Evolutionary conservation across 2,888 invertebrate species (phyloP), one percentile per base, ranked within the genome.

Genomic region (Lottia gigantea): DNA sequence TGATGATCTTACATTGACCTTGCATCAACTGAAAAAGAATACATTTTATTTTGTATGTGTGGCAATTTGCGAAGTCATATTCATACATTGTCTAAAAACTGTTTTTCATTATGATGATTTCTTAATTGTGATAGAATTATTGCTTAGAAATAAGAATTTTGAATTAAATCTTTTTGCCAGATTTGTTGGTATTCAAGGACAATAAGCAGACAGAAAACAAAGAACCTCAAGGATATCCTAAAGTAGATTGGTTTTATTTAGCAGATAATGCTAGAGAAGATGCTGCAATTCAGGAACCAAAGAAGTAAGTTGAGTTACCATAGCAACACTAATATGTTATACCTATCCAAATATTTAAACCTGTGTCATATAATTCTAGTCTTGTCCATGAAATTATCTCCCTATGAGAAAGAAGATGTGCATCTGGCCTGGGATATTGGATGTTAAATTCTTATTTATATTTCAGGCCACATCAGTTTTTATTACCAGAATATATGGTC

Each of bases 221-320:
- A 15, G 78, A 81, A 19, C 72, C 85, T 2, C 77, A 74, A 8
- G 71, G 75, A 4, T 88, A 88, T 71, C 86, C 85, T 0, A 72
- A 86, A 25, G 79, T 78, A 73, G 85, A 87, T 12, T 88, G 88
- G 88, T 88, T 80, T 71, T 88, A 88, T 75, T 72, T 84, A 25
- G 85, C 85, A 47, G 87, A 87, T 71, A 87, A 85, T 72, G 80
- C 80, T 7, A 63, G 82, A 25, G 83, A 84, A 73, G 85, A 86
- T 70, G 74, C 68, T 55, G 55, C 19, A 23, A 7, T 0, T 19
- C 19, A 55, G 12, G 78, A 72, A 31, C 71, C 66, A 8, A 75
- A 80, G 63, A 69, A 77, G 67, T 65, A 73, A 81, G 79, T 73
- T 72, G 74, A 63, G 12, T n/a, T 64, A 19, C 14, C 40, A 40